These are phyloP conservation scores for Amitus sp. DNA, from an alignment of 2,888 invertebrate genomes.

Conservation along the genomic window DNA sequence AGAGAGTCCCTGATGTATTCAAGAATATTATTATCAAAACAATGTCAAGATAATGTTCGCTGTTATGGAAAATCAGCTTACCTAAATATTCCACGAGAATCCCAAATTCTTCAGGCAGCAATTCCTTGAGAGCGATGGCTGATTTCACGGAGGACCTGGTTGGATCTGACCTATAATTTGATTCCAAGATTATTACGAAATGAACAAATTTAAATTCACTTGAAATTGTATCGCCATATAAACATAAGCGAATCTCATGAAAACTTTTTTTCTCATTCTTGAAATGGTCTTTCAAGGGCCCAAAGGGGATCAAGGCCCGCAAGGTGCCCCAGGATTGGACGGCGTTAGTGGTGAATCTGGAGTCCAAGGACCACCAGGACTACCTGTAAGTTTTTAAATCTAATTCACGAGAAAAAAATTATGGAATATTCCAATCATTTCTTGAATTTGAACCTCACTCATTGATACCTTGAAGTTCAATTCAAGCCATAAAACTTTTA, in stretches of 20 bases:
- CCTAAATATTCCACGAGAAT: neutral
- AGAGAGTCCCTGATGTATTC: too few relatives aligned
- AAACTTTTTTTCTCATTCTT: slow-evolving; percentile 1
- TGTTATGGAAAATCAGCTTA: too few relatives aligned
- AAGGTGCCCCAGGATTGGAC: slow-evolving; percentile 79
- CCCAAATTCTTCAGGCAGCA: too few relatives aligned
- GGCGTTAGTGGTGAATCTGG: slow-evolving; percentile 84
- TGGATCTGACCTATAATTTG: slow-evolving; percentile 56
- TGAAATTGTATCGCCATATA: too few relatives aligned
- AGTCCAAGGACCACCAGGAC: slow-evolving; percentile 87
- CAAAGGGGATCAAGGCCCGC: slow-evolving; percentile 78
- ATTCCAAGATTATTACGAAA: slow-evolving; percentile 18
- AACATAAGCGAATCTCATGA: too few relatives aligned
- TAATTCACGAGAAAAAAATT: slow-evolving; percentile 12
- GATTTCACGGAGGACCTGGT: slow-evolving; percentile 62
- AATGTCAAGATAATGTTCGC: too few relatives aligned
- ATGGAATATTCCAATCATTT: too few relatives aligned
- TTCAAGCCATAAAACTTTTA: slow-evolving; percentile 56
- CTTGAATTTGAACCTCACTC: too few relatives aligned
- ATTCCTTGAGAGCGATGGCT: too few relatives aligned
- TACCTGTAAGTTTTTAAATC: slow-evolving; percentile 80
- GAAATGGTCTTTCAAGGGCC: slow-evolving; percentile 69
- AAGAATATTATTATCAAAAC: too few relatives aligned
- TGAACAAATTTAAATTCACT: too few relatives aligned
- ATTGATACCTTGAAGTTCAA: neutral